Conservation (phyloP, 2,888 invertebrate genomes). For the Tetragonula carbonaria region DNA sequence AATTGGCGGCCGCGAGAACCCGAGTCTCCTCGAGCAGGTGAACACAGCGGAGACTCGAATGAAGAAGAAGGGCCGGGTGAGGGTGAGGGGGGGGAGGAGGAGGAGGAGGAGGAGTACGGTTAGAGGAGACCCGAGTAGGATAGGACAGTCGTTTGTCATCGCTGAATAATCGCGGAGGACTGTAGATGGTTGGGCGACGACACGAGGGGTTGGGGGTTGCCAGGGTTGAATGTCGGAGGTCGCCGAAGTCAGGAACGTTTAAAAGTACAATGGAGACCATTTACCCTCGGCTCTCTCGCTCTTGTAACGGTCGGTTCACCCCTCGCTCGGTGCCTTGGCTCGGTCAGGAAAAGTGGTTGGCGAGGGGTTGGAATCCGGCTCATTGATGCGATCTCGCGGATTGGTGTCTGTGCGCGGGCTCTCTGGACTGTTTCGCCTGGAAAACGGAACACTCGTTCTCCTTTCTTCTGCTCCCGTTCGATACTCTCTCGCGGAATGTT, state of each 20-base stretch:
- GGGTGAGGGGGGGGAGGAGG: slow-evolving; percentile 5
- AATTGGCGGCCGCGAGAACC: slow-evolving; percentile 29
- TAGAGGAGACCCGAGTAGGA: slow-evolving; percentile 58
- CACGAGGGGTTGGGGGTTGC: slow-evolving; percentile 23
- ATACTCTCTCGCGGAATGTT: slow-evolving; percentile 28
- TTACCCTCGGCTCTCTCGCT: slow-evolving; percentile 70
- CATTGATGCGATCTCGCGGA: slow-evolving; percentile 49
- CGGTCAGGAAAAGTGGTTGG: slow-evolving; percentile 50
- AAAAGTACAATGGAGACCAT: slow-evolving; percentile 80
- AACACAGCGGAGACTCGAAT: slow-evolving; percentile 24
- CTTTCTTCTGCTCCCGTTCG: slow-evolving; percentile 24
- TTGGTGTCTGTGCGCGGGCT: slow-evolving; percentile 24
- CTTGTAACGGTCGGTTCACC: slow-evolving; percentile 68
- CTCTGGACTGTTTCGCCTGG: slow-evolving; percentile 19
- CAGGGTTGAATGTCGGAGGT: slow-evolving; percentile 51
- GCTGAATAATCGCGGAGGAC: slow-evolving; percentile 78
- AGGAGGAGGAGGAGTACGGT: slow-evolving; percentile 33
- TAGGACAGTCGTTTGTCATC: slow-evolving; percentile 78
- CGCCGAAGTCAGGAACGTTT: slow-evolving; percentile 69
- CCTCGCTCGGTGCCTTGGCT: slow-evolving; percentile 36
- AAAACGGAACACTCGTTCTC: slow-evolving; percentile 16
- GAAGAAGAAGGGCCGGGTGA: neutral
- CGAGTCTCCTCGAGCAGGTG: slow-evolving; percentile 60
- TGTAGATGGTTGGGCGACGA: slow-evolving; percentile 42
- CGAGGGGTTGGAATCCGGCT: slow-evolving; percentile 54